phyloP scores from a whole-genome alignment of 2,888 invertebrate species.

The Chrysolina americana region DNA sequence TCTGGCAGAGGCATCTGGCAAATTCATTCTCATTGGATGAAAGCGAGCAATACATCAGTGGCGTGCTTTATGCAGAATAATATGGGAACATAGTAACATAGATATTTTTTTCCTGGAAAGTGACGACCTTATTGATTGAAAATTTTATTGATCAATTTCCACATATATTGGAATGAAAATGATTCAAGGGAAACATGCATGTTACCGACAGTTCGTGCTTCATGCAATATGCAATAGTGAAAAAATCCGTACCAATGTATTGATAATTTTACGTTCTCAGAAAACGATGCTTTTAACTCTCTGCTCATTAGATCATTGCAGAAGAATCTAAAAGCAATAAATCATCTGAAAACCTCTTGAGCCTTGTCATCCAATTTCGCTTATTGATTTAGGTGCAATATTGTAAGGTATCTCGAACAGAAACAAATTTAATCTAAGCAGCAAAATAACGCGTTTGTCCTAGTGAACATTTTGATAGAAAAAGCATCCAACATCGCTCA shows the following conservation, averaged over 20 bases:
- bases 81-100: not conserved
- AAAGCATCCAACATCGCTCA: too few relatives aligned
- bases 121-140: not conserved
- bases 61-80: conserved; percentile 11
- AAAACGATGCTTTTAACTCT: conserved; percentile 70
- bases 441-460: too few relatives aligned
- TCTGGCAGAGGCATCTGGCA: conserved; percentile 70
- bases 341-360: conserved; percentile 39
- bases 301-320: conserved; percentile 64
- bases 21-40: conserved; percentile 9
- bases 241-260: conserved; percentile 68
- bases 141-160: not conserved
- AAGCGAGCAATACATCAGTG: conserved; percentile 17
- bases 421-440: too few relatives aligned
- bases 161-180: not conserved
- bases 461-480: too few relatives aligned
- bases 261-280: conserved; percentile 70
- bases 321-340: conserved; percentile 51
- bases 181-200: not conserved
- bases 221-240: conserved; percentile 24
- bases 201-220: conserved; percentile 8
- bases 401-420: too few relatives aligned
- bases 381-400: too few relatives aligned
- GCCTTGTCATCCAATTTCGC: too few relatives aligned
- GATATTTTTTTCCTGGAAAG: not conserved